A percentile compares a stretch with the other conserved stretches of the same genome.
phyloP scores from a whole-genome alignment of 2,888 invertebrate genomes.

The Ophion obscuratus region DNA sequence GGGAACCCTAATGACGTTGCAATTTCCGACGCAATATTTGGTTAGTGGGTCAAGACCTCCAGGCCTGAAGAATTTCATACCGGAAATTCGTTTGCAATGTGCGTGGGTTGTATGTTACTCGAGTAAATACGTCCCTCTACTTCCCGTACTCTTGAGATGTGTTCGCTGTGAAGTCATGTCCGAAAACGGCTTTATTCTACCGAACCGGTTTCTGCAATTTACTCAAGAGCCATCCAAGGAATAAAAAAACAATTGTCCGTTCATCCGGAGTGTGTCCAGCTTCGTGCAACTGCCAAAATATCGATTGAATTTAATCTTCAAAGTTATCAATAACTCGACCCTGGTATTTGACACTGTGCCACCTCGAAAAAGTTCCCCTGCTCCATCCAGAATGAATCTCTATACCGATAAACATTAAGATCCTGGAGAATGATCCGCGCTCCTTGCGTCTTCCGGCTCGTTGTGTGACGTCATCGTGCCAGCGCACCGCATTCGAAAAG shows the following conservation, averaged over 20 bases:
- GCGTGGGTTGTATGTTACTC: not conserved
- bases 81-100: constrained; percentile 20
- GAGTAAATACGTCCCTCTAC: not conserved
- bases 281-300: no score
- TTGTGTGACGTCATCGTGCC: constrained; percentile 53
- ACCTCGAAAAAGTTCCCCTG: constrained; percentile 5
- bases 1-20: constrained; percentile 26
- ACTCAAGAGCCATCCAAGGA: not conserved
- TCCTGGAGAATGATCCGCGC: constrained; percentile 51
- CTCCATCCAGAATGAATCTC: constrained; percentile 1
- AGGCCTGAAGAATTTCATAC: constrained; percentile 1
- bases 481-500: constrained; percentile 37
- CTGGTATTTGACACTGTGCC: not conserved
- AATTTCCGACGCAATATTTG: constrained; percentile 41
- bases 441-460: constrained; percentile 23
- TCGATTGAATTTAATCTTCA: no score
- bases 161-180: not conserved
- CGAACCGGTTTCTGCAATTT: not conserved
- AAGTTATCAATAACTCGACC: no score
- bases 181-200: not conserved
- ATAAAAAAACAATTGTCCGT: no score
- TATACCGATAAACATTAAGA: constrained; percentile 20
- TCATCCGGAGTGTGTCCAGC: no score
- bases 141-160: not conserved
- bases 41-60: constrained; percentile 49